Evolutionary conservation across 2,888 invertebrate species (phyloP).

Genomic region (Mylabris sibirica): DNA sequence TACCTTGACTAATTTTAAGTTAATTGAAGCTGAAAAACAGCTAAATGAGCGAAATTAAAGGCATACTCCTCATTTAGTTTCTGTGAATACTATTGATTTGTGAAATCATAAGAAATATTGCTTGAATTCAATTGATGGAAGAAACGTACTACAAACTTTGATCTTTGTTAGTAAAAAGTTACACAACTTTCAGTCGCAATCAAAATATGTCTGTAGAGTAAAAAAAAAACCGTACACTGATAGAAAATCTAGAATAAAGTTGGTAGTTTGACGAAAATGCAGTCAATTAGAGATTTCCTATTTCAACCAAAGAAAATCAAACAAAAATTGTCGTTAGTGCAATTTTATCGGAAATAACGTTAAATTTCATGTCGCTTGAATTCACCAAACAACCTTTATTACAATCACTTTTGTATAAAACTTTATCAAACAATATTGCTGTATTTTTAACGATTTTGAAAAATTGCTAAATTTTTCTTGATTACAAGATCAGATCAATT

Average conservation of each 20-base stretch:
- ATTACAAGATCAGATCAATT: too few relatives aligned
- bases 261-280: neutral
- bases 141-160: neutral
- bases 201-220: neutral
- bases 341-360: neutral
- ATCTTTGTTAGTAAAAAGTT: conserved; percentile 2
- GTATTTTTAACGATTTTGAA: neutral
- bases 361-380: neutral
- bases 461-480: too few relatives aligned
- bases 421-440: neutral
- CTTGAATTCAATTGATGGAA: neutral
- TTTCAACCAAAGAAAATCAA: neutral
- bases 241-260: neutral
- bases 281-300: neutral
- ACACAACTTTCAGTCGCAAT: neutral
- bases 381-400: too few relatives aligned
- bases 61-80: neutral
- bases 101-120: neutral
- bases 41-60: neutral
- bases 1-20: neutral
- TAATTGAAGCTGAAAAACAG: neutral
- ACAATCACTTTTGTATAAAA: neutral
- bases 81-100: neutral
- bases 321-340: neutral
- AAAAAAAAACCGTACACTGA: too few relatives aligned